Evolutionary conservation across 2,888 invertebrate species (phyloP).

Genomic region (Eupithecia abbreviata): DNA sequence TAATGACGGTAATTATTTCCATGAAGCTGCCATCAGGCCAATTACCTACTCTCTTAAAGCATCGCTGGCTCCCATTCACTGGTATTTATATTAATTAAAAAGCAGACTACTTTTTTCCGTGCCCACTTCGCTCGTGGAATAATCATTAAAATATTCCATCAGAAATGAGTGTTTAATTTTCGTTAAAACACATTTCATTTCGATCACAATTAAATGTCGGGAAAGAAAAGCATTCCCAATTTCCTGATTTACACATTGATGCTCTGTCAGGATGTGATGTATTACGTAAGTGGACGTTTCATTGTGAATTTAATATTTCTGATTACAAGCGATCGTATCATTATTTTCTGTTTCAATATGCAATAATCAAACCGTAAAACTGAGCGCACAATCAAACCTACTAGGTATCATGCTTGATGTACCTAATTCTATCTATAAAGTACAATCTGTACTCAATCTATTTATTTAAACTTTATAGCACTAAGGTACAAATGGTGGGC

Average conservation of each 20-base stretch:
- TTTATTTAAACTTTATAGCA: no score
- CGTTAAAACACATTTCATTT: slow-evolving; percentile 28
- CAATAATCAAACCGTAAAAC: not conserved
- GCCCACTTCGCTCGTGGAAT: slow-evolving; percentile 14
- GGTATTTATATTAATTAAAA: slow-evolving; percentile 34
- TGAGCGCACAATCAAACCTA: not conserved
- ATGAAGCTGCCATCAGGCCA: slow-evolving; percentile 18
- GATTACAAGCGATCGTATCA: not conserved
- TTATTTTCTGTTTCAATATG: not conserved
- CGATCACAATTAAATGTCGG: slow-evolving; percentile 27
- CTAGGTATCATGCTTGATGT: not conserved
- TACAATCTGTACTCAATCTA: no score
- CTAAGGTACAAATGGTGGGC: no score
- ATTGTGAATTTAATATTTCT: not conserved
- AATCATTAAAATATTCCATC: slow-evolving; percentile 27
- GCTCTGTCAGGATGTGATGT: slow-evolving; percentile 21
- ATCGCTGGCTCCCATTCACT: slow-evolving; percentile 21
- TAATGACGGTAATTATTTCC: slow-evolving; percentile 21
- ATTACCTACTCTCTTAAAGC: slow-evolving; percentile 26
- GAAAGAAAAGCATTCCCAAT: slow-evolving; percentile 22
- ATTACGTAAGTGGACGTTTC: not conserved
- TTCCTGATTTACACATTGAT: slow-evolving; percentile 12
- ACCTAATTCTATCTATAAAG: no score
- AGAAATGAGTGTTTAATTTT: slow-evolving; percentile 28
- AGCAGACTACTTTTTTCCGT: slow-evolving; percentile 24